A percentile compares a stretch with the other conserved stretches of the same genome.
These are phyloP conservation scores for Rhadina sibilatrix DNA, from an alignment of 2,113 vertebrate genomes.

Conservation along the genomic window DNA sequence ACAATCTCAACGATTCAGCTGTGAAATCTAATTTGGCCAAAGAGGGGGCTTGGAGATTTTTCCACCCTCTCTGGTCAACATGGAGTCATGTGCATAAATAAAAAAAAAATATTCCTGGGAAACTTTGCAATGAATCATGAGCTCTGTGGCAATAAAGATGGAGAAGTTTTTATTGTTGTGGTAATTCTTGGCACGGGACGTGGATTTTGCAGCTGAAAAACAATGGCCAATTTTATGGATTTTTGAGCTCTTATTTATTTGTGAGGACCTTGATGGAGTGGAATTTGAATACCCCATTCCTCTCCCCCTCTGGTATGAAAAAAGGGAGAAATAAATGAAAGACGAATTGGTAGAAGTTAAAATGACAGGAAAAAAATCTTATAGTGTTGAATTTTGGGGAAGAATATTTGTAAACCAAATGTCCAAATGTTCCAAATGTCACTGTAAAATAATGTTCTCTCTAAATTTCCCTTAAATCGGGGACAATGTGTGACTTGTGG, in stretches of 20 bases:
- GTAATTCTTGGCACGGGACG: background rate
- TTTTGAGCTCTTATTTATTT: slow-evolving; percentile 28
- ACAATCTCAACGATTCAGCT: background rate
- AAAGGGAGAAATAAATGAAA: background rate
- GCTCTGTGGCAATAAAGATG: background rate
- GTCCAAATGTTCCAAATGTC: background rate
- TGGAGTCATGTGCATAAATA: background rate
- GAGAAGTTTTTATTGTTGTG: background rate
- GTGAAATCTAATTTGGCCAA: background rate
- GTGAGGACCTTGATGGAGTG: background rate
- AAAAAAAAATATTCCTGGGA: background rate
- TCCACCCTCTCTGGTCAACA: background rate
- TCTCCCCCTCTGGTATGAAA: background rate
- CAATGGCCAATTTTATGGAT: slow-evolving; percentile 1
- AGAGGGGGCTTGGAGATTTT: slow-evolving; percentile 36
- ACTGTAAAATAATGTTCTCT: background rate
- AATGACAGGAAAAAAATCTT: background rate
- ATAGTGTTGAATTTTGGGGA: background rate
- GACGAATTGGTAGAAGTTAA: background rate
- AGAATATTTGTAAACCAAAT: background rate
- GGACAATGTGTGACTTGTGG: background rate
- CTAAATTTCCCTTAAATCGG: background rate
- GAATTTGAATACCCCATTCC: background rate
- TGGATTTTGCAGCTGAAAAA: background rate
- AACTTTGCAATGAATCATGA: background rate